These are phyloP conservation scores for Archilochus colubris DNA, from an alignment of 2,113 vertebrate genomes.

Conservation along the genomic window DNA sequence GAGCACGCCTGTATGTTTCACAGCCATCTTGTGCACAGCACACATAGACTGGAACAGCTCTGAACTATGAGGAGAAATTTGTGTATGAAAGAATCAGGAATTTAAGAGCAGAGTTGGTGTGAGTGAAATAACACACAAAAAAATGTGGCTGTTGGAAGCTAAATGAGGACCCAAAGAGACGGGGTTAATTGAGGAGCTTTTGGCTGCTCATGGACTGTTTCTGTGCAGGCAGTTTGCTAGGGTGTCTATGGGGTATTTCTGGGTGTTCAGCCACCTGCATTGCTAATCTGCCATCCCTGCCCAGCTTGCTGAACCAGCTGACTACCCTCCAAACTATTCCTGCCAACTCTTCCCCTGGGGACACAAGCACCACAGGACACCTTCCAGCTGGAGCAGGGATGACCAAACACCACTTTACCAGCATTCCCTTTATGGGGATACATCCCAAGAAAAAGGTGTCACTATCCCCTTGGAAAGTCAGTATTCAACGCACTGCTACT, in stretches of 20 bases:
- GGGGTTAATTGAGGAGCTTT: neutral
- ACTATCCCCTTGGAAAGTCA: neutral
- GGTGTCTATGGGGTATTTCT: neutral
- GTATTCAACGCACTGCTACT: neutral
- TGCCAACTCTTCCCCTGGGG: neutral
- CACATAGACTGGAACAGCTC: neutral
- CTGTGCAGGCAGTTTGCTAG: neutral
- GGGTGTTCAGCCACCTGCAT: neutral
- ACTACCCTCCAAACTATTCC: neutral
- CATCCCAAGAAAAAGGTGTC: neutral
- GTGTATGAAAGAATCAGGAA: neutral
- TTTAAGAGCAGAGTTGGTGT: neutral
- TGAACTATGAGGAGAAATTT: neutral
- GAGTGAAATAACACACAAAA: neutral
- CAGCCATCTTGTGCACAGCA: neutral
- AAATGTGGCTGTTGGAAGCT: neutral
- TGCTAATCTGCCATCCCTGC: accelerated
- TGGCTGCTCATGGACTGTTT: neutral
- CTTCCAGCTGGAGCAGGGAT: neutral
- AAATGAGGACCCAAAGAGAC: neutral
- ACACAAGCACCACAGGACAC: accelerated
- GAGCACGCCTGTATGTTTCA: neutral
- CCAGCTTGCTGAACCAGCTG: neutral
- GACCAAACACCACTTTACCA: neutral
- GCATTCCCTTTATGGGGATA: neutral